Base-by-base conservation (phyloP, 2,797 vertebrate species). In the Sebastiscus albofasciatus region DNA sequence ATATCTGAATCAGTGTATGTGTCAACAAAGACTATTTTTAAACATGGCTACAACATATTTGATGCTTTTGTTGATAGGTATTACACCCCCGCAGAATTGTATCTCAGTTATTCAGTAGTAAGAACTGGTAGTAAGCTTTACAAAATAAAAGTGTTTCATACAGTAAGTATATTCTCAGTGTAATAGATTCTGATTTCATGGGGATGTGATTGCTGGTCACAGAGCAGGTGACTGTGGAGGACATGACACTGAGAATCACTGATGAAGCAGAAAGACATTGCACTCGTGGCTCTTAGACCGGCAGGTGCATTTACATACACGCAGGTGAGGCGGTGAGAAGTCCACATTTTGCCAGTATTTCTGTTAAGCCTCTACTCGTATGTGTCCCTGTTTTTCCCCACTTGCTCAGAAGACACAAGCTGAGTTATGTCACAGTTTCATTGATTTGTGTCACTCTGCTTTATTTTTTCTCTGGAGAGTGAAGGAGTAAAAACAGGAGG, bases 301-400 rank as follows among this genome's bases (percentile, higher is more conserved):
- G 90, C 89, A 90, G 90, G 84, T 84, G 77, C 73, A 93, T 94
- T 95, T 81, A 26, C 13, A 13, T 49, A 90, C 89, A 92, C 93
- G 90, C 93, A 88, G 91, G 89, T 91, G 92, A 80, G 76, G 83
- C 74, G 77, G 77, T 61, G 72, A 88, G 84, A 72, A 82, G 73
- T 82, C 81, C 70, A 72, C 61, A 62, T 65, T 78, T 77, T 85
- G 27, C 42, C 26, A 11, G 13, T 70, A 18, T 80, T 82, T 80
- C 12, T 72, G 34, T 52, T 14, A 72, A 58, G 36, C 26, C 36
- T 71, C 24, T 22, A 8, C 54, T 71, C 8, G 6, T 33, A 14
- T 4, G 5, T 64, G 27, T 73, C 49, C 26, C 14, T 56, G 61
- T 58, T 80, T 69, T 61, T 24, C 65, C 27, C 29, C n/a, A 4